Evolutionary conservation across 2,888 invertebrate species (phyloP).

Genomic region (Euplexia lucipara): DNA sequence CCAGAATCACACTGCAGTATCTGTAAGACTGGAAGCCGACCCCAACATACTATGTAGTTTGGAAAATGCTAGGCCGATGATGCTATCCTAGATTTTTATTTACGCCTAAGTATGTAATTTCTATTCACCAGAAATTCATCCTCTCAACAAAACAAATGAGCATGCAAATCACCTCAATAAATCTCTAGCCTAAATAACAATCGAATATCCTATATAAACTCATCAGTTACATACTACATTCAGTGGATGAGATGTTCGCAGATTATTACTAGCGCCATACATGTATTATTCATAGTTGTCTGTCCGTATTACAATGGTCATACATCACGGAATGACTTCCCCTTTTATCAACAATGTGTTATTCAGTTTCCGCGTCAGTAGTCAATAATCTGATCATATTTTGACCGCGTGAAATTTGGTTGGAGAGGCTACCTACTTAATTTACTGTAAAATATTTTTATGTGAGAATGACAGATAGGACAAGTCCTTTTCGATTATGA

Average conservation of each 20-base stretch:
- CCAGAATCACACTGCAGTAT: too few species aligned
- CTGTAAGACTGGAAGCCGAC: too few species aligned
- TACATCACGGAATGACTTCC: conserved; percentile 79
- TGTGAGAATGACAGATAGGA: too few species aligned
- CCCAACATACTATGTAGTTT: too few species aligned
- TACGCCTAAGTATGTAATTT: not conserved
- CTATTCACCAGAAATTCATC: not conserved
- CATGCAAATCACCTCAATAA: conserved; percentile 16
- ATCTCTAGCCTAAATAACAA: conserved; percentile 24
- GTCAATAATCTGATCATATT: conserved; percentile 28
- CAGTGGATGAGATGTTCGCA: conserved; percentile 74
- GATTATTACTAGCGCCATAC: conserved; percentile 81
- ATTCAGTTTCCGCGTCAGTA: conserved; percentile 42
- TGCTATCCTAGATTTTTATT: not conserved
- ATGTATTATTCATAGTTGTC: conserved; percentile 89
- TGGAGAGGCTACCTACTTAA: not conserved
- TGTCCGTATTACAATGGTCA: conserved; percentile 77
- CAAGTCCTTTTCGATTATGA: too few species aligned
- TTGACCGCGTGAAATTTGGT: conserved; percentile 1
- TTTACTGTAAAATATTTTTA: not conserved
- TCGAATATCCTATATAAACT: conserved; percentile 30
- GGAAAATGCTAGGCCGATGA: too few species aligned
- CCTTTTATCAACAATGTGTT: conserved; percentile 73
- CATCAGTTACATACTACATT: conserved; percentile 75
- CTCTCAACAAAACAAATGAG: conserved; percentile 10